A percentile compares a stretch with the other conserved stretches of the same genome.
phyloP scores from a whole-genome alignment of 2,113 vertebrate genomes.

The Calidris pygmaea region DNA sequence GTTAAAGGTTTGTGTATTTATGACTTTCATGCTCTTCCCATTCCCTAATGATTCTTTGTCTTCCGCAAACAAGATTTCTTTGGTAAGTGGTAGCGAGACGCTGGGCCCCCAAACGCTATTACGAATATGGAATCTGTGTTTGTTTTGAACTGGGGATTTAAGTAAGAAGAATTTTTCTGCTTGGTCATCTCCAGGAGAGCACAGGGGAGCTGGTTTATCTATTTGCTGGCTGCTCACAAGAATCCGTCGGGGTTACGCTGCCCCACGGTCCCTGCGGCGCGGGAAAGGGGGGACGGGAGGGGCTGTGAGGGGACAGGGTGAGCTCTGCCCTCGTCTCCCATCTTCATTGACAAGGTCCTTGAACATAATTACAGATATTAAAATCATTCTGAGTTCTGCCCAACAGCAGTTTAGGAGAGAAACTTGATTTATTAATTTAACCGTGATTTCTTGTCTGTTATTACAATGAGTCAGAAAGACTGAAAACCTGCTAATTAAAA shows the following conservation, averaged over 20 bases:
- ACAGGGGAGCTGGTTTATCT: background rate
- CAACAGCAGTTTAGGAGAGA: background rate
- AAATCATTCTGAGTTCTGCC: background rate
- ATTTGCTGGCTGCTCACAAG: background rate
- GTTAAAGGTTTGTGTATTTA: background rate
- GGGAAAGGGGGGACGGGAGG: background rate
- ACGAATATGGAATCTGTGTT: background rate
- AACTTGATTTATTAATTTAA: constrained; percentile 3
- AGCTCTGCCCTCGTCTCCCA: background rate
- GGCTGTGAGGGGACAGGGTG: background rate
- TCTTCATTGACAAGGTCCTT: background rate
- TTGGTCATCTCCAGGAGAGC: background rate
- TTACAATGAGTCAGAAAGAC: background rate
- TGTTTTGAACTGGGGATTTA: background rate
- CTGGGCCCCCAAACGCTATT: background rate
- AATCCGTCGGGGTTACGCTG: accelerated
- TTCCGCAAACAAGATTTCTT: background rate
- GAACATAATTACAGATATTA: background rate
- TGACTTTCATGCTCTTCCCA: background rate
- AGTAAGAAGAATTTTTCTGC: background rate
- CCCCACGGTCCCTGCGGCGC: background rate
- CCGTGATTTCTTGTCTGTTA: background rate
- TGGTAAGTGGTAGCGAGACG: background rate
- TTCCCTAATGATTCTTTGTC: background rate
- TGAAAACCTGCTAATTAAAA: constrained; percentile 34